Conservation (phyloP, 2,113 vertebrate species). For the Rhinolophus sinicus region DNA sequence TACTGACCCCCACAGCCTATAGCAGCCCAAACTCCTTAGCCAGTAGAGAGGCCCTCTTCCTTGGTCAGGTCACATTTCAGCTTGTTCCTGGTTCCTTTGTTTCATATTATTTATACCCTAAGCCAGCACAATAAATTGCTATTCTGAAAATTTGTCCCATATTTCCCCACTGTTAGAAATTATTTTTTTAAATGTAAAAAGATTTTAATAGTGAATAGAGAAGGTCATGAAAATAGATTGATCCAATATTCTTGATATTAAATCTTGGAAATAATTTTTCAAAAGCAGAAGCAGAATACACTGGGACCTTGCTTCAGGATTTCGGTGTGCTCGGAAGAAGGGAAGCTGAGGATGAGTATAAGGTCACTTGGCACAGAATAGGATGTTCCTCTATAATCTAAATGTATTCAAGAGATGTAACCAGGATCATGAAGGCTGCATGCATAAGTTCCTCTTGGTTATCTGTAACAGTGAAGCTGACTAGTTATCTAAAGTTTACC, state of each 20-base stretch:
- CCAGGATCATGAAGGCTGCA: not conserved
- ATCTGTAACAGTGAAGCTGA: not conserved
- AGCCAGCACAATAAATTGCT: not conserved
- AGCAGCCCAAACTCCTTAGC: not conserved
- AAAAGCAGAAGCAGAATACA: not conserved
- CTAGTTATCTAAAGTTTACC: not conserved
- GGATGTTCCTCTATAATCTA: not conserved
- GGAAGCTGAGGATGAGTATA: too few relatives aligned
- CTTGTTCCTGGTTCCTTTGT: not conserved
- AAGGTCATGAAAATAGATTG: not conserved
- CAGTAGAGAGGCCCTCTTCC: not conserved
- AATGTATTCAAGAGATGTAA: not conserved
- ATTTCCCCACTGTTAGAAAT: not conserved
- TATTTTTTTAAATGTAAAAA: not conserved
- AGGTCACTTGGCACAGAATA: not conserved
- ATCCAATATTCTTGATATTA: slow-evolving; percentile 8
- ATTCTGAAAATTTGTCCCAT: not conserved
- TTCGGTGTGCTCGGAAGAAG: not conserved
- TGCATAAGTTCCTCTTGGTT: not conserved
- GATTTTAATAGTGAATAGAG: not conserved
- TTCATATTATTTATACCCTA: not conserved
- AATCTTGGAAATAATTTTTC: not conserved
- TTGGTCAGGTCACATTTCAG: not conserved
- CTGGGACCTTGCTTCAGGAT: not conserved
- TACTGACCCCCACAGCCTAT: not conserved